These are phyloP conservation scores for Notarius lentiginosus DNA, from an alignment of 2,113 vertebrate genomes.

Conservation along the genomic window DNA sequence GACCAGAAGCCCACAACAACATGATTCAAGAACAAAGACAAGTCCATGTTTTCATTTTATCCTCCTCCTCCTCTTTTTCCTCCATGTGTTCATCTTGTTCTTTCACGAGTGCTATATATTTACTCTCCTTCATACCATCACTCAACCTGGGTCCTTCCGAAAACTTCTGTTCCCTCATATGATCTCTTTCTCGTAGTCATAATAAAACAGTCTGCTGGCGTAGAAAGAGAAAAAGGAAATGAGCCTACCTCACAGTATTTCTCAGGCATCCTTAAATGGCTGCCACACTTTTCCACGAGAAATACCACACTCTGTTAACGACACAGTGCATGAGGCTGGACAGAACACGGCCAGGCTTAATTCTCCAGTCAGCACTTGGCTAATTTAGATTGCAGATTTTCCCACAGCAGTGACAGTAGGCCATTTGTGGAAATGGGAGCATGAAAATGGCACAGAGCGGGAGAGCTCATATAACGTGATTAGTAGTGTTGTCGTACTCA, in stretches of 20 bases:
- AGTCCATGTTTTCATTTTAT: background rate
- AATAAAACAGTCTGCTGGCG: conserved; percentile 54
- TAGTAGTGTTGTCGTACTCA: too few species aligned
- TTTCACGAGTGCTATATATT: background rate
- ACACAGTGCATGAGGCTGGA: background rate
- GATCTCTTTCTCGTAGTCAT: conserved; percentile 40
- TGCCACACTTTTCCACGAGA: conserved; percentile 53
- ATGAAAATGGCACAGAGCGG: background rate
- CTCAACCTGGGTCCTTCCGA: background rate
- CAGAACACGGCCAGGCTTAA: background rate
- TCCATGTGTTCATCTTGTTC: background rate
- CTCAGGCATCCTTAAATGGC: conserved; percentile 51
- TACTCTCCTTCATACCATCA: background rate
- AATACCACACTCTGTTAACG: conserved; percentile 55
- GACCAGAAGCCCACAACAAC: background rate
- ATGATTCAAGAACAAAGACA: background rate
- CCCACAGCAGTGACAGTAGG: background rate
- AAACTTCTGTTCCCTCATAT: background rate
- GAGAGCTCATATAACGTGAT: background rate
- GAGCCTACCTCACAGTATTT: conserved; percentile 39
- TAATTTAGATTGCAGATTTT: conserved; percentile 3
- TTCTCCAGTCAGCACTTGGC: background rate
- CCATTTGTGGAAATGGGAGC: background rate
- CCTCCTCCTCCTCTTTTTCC: background rate
- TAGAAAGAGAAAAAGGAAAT: conserved; percentile 46